Base-by-base conservation (phyloP, 2,113 vertebrate genomes). In the Takifugu bimaculatus region DNA sequence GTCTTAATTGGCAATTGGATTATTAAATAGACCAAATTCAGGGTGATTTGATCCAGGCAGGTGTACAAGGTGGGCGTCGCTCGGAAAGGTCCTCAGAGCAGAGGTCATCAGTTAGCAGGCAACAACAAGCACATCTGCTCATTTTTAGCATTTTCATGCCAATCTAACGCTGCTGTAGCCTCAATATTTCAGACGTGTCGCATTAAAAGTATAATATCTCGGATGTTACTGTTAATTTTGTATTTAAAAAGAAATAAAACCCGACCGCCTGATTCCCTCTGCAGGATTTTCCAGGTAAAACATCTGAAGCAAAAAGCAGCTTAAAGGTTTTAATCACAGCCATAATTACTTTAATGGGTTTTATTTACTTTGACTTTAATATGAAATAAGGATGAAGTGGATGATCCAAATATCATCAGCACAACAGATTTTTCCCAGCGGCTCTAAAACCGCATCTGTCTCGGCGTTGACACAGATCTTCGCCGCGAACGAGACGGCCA, bases 1-100 rank as follows among this genome's bases (percentile, higher is more conserved):
- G 75, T 81, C 79, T 89, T 91, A 89, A 91, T 91, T 91, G 89
- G 88, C 88, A 88, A 87, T 85, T 83, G 85, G 86, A 89, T 90
- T 90, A 90, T 91, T 88, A 90, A 90, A 92, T 88, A 81, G 87
- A 86, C 75, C 70, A 79, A 89, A 87, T 85, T 87, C 81, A 83
- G 70, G 77, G 77, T 78, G 87, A 88, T 89, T 86, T 87, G 86
- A 87, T 90, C 83, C 78, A 79, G 79, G 78, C 55, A 68, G 56
- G 74, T 77, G 75, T 61, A 80, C 72, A 70, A 69, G 68, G 78
- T 54, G 68, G 68, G 72, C 77, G 78, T 56, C 84, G 72, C 84
- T 86, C 77, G 71, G 76, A 70, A 77, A 79, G 74, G 71, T 82
- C 80, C 57, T 50, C 35, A 39, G 35, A 11, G 35, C 35, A 39